These are phyloP conservation scores for Scaptomyza graminum DNA, from an alignment of 1,140 invertebrate genomes.

Conservation along the genomic window DNA sequence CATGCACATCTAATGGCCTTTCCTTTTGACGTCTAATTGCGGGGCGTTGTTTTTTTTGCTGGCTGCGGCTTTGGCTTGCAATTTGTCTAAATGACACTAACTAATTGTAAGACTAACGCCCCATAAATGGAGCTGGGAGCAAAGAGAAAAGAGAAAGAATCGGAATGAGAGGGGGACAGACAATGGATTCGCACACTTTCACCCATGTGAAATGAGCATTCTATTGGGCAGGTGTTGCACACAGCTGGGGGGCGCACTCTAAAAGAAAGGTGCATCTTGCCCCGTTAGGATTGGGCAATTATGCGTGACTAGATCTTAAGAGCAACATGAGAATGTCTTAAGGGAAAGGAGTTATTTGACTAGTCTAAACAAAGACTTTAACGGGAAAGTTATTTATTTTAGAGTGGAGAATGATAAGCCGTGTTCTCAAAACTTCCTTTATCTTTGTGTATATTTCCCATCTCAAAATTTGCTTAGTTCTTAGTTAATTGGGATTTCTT, in stretches of 20 bases:
- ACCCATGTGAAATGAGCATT: constrained; percentile 28
- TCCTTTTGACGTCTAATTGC: constrained; percentile 70
- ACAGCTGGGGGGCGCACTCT: constrained; percentile 18
- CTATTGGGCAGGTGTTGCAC: constrained; percentile 9
- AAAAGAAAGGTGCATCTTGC: constrained; percentile 35
- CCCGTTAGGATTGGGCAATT: constrained; percentile 1
- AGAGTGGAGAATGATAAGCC: no score
- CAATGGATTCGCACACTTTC: constrained; percentile 66
- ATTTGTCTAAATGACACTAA: constrained; percentile 81
- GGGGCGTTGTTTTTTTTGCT: constrained; percentile 56
- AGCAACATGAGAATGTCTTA: no score
- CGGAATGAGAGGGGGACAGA: constrained; percentile 18
- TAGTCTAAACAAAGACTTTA: no score
- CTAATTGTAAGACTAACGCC: constrained; percentile 78
- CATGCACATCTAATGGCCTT: constrained; percentile 63
- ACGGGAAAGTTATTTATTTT: no score
- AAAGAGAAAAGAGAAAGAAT: background rate
- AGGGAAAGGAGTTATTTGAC: no score
- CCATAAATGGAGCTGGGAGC: constrained; percentile 53
- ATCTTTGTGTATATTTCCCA: no score
- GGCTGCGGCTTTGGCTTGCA: constrained; percentile 37
- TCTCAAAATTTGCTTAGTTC: no score
- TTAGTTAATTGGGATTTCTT: no score
- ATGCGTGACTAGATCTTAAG: constrained; percentile 1
- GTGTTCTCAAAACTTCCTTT: no score